These are phyloP conservation scores for Orestias chungarensis DNA, from an alignment of 2,797 vertebrate species.

Conservation along the genomic window DNA sequence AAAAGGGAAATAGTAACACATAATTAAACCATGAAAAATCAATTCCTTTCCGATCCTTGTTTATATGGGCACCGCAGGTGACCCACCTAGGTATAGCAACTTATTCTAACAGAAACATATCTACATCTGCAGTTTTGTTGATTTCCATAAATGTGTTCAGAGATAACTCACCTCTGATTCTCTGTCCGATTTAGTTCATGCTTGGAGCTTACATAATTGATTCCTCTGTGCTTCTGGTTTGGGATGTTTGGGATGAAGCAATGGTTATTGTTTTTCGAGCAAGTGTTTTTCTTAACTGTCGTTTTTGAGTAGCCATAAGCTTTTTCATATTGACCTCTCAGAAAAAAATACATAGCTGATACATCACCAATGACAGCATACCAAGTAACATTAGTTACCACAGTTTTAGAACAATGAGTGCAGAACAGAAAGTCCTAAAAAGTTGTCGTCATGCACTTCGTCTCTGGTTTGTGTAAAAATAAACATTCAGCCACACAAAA, in stretches of 20 bases:
- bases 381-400: neutral
- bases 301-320: neutral
- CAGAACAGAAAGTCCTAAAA: neutral
- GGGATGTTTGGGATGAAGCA: neutral
- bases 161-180: no score
- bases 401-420: neutral
- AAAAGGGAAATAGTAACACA: neutral
- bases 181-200: neutral
- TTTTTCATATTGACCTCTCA: neutral
- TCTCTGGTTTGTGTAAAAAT: neutral
- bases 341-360: neutral
- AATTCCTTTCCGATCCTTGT: no score
- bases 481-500: conserved; percentile 1
- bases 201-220: neutral
- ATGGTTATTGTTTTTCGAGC: neutral
- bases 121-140: neutral
- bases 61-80: neutral
- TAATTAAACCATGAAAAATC: neutral
- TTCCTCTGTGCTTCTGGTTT: neutral
- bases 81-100: neutral
- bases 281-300: neutral
- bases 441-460: neutral
- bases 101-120: neutral
- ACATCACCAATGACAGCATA: neutral
- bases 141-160: neutral